Evolutionary conservation across 1,140 invertebrate genomes (phyloP), one percentile per base, ranked within the genome.

Genomic region (Trichomalopsis sarcophagae): DNA sequence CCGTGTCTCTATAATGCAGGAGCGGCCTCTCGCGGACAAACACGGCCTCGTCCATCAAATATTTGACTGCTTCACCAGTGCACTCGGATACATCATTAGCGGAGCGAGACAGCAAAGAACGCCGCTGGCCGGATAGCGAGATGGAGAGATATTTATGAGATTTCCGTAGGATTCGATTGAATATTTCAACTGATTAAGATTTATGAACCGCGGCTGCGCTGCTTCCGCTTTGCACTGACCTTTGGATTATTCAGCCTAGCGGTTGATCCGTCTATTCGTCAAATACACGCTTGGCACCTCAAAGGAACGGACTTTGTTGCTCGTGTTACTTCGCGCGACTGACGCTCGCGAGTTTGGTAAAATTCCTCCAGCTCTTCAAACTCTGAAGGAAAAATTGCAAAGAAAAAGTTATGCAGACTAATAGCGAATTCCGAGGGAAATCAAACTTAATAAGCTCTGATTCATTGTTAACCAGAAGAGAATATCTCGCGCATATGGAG

Each of bases 21-120:
- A 68, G 66, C 62, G 33, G n/a, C 68, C 7, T 71, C 21, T 47
- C 3, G 21, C 36, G n/a, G 13, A 23, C 33, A 44, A 81, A 73
- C 79, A 21, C 21, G 69, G n/a, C 17, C 36, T 81, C 79, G 40
- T 73, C 68, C 40, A 47, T 81, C 68, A 71, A 81, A 81, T 50
- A 55, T 73, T 81, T 80, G 21, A 21, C 36, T 21, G 68, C 2
- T 33, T 71, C 27, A 27, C n/a, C 23, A 10, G 11, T n/a, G 27
- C 6, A 62, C 55, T 62, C 47, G 47, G 55, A 55, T 62, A 62
- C 55, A n/a, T 62, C 21, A 62, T 62, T 62, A 50, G 47, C 14
- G 13, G 13, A 62, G 21, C 17, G 55, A 62, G 55, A 62, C 14
- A 62, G 55, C 6, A 62, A 62, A n/a, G 21, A 62, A n/a, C 17